phyloP scores from a whole-genome alignment of 2,113 vertebrate genomes.

The Alligator mississippiensis region DNA sequence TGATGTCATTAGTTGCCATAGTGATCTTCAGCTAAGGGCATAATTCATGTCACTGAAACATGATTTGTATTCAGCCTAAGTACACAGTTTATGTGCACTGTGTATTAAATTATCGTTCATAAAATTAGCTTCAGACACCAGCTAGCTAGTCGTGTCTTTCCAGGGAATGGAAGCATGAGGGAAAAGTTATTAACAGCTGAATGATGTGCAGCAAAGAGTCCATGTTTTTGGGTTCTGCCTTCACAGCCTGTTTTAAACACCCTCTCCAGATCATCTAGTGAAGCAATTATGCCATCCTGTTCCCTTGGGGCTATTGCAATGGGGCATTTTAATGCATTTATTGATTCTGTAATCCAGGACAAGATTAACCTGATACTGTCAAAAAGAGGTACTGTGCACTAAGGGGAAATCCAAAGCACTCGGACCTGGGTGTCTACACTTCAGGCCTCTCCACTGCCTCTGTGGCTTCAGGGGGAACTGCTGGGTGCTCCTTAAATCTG shows the following conservation, averaged over 20 bases:
- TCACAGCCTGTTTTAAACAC: background rate
- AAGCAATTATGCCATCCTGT: background rate
- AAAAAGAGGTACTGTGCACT: background rate
- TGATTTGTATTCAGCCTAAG: conserved; percentile 76
- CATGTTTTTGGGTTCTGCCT: conserved; percentile 1
- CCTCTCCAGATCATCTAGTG: background rate
- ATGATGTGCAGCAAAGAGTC: conserved; percentile 33
- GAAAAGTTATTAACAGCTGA: conserved; percentile 36
- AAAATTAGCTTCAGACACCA: conserved; percentile 71
- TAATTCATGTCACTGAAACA: conserved; percentile 58
- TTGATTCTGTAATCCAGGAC: background rate
- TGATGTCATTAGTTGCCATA: conserved; percentile 84
- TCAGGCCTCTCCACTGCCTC: background rate
- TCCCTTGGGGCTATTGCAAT: background rate
- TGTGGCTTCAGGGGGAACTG: background rate
- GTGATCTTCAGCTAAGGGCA: conserved; percentile 76
- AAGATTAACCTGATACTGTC: background rate
- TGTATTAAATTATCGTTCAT: conserved; percentile 66
- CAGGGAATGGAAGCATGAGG: conserved; percentile 8
- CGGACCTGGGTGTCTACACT: fast-evolving
- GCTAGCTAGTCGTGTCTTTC: conserved; percentile 37
- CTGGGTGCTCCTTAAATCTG: background rate
- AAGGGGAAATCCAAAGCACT: background rate
- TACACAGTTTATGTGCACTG: conserved; percentile 50
- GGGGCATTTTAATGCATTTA: background rate